Base-by-base conservation (phyloP, 2,113 vertebrate genomes). In the Aix galericulata region DNA sequence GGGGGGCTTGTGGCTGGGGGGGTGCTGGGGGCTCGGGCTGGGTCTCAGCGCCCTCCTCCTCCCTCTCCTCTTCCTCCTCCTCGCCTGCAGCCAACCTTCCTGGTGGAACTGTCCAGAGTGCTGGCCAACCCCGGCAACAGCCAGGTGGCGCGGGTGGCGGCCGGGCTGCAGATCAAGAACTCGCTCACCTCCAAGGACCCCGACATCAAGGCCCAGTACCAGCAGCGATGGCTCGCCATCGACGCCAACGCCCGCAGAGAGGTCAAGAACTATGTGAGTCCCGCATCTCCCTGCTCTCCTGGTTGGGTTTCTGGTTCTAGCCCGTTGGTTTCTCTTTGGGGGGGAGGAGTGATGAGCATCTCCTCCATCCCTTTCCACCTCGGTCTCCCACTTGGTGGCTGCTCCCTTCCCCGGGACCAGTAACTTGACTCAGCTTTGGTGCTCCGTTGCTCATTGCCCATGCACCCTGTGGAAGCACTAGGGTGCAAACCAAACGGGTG, bases 101-200 rank as follows among this genome's bases (percentile, higher is more conserved):
- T 99, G 97, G 99, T 99, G 98, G 99, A 99, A 98, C 97, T 99
- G 95, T 99, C 99, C 85, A 99, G 99, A 96, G 99, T 99, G 76
- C 97, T 99, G 96, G 99, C 99, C 12, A 99, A 99, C 94, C 99
- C 99, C 1, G 99, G 98, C 29, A 99, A 99, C 98, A 99, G 99
- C 58, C 99, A 99, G 92, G 99, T 99, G 66, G 99, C 99, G 4
- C 99, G 99, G 1, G 99, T 99, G 15, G 99, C 99, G 1, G 98
- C 99, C 3, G 99, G 99, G 22, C 97, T 99, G 94, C 99, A 99
- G 98, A 99, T 99, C 96, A 99, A 99, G 98, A 99, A 99, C 97
- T 99, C 99, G 1, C 97, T 99, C 97, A 99, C 99, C 2, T 99
- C 99, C 77, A 99, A 99, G 98, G 99, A 99, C 73, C 98, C 99